phyloP scores from a whole-genome alignment of 2,888 invertebrate species.

The Ernsta delagoae region DNA sequence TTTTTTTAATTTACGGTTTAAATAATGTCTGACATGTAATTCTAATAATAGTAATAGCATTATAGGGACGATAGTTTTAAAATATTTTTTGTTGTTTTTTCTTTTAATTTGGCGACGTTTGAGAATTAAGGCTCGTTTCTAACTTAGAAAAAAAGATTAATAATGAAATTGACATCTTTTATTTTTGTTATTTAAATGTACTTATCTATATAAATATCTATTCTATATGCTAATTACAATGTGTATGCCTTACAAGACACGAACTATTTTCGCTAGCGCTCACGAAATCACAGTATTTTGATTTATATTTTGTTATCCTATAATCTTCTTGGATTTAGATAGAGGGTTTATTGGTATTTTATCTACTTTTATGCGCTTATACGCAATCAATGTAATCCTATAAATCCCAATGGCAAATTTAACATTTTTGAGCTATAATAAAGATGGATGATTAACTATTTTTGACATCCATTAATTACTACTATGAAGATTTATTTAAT shows the following conservation, averaged over 20 bases:
- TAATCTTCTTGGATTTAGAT: slow-evolving; percentile 27
- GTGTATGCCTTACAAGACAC: not conserved
- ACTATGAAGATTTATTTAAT: not conserved
- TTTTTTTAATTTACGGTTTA: too few relatives aligned
- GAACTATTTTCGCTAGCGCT: slow-evolving; percentile 2
- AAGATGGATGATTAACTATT: not conserved
- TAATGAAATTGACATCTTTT: not conserved
- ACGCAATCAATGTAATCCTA: slow-evolving; percentile 20
- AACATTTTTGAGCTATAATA: not conserved
- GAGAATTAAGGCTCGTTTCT: too few relatives aligned
- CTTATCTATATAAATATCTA: too few relatives aligned
- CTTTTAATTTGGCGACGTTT: too few relatives aligned
- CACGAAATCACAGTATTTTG: slow-evolving; percentile 22
- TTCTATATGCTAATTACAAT: not conserved
- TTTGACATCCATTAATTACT: not conserved
- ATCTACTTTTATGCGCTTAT: slow-evolving; percentile 19
- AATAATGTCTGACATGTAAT: too few relatives aligned
- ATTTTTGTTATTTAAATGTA: not conserved
- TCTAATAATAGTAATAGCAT: too few relatives aligned
- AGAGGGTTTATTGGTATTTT: slow-evolving; percentile 15
- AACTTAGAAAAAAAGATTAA: too few relatives aligned
- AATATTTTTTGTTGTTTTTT: too few relatives aligned
- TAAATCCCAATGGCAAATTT: slow-evolving; percentile 1
- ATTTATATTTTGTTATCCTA: slow-evolving; percentile 10
- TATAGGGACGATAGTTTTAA: too few relatives aligned